A percentile compares a stretch with the other conserved stretches of the same genome.
phyloP scores from a whole-genome alignment of 1,140 invertebrate species.

The Dreissena polymorpha region DNA sequence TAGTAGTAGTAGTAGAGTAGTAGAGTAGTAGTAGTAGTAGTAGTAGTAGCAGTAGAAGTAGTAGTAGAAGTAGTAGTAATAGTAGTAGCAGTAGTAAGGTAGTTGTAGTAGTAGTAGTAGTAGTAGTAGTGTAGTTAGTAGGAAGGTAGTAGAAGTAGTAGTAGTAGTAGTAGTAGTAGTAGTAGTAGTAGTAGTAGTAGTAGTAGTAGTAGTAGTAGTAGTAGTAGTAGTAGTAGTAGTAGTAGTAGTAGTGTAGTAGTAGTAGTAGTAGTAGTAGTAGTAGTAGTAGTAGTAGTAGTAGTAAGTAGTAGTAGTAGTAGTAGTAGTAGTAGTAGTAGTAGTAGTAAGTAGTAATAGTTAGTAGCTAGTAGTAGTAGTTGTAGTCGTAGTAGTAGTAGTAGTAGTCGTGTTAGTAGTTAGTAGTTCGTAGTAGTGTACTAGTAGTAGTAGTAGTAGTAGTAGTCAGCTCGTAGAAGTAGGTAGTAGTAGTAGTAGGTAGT shows the following conservation, averaged over 20 bases:
- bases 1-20: conserved; percentile 3
- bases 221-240: conserved; percentile 1
- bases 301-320: too few species aligned
- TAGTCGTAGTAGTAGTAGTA: too few species aligned
- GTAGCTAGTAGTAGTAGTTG: too few species aligned
- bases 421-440: too few species aligned
- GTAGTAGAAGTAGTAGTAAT: neutral
- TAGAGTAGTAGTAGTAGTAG: neutral
- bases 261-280: neutral
- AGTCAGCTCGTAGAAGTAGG: too few species aligned
- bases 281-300: neutral
- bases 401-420: neutral
- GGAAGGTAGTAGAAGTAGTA: neutral
- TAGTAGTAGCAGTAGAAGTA: neutral
- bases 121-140: neutral
- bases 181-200: conserved; percentile 1
- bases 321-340: too few species aligned
- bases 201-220: conserved; percentile 3
- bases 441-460: too few species aligned
- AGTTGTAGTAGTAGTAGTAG: neutral
- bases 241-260: neutral
- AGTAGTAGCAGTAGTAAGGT: neutral
- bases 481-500: too few species aligned
- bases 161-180: conserved; percentile 1
- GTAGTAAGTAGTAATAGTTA: too few species aligned